phyloP scores from a whole-genome alignment of 2,797 vertebrate genomes.

The Gymnopithys bicolor region DNA sequence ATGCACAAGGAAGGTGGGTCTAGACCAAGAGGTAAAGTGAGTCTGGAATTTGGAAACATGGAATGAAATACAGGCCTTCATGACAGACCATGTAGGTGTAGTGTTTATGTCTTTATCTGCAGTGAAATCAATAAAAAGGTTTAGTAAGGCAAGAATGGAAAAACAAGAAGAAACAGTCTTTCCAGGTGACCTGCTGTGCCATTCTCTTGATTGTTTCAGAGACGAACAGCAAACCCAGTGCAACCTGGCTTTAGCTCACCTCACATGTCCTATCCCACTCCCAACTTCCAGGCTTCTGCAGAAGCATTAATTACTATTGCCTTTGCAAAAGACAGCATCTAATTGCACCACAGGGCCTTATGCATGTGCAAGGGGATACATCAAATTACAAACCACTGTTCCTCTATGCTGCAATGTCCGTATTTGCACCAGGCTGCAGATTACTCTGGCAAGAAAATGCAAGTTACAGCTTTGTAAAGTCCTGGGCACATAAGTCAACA shows the following conservation, averaged over 20 bases:
- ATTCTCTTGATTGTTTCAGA: background rate
- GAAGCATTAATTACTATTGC: slow-evolving; percentile 1
- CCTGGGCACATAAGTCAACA: background rate
- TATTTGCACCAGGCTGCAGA: background rate
- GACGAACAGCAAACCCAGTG: background rate
- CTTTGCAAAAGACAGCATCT: background rate
- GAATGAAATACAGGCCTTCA: background rate
- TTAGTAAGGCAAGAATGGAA: slow-evolving; percentile 14
- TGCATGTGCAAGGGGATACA: background rate
- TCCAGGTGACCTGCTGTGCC: background rate
- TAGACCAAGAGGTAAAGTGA: background rate
- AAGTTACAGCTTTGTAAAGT: background rate
- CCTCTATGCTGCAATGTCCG: background rate
- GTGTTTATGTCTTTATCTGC: background rate
- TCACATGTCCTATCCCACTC: background rate
- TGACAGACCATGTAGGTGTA: background rate
- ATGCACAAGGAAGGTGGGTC: background rate
- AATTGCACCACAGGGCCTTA: slow-evolving; percentile 11
- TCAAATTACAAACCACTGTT: background rate
- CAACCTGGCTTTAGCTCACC: background rate
- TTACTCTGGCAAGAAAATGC: slow-evolving; percentile 24
- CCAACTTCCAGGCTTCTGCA: background rate
- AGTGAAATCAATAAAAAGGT: slow-evolving; percentile 23
- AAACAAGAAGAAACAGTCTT: slow-evolving; percentile 47
- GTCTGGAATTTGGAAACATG: background rate